Evolutionary conservation across 1,140 invertebrate genomes (phyloP).

Genomic region (Achroia grisella): DNA sequence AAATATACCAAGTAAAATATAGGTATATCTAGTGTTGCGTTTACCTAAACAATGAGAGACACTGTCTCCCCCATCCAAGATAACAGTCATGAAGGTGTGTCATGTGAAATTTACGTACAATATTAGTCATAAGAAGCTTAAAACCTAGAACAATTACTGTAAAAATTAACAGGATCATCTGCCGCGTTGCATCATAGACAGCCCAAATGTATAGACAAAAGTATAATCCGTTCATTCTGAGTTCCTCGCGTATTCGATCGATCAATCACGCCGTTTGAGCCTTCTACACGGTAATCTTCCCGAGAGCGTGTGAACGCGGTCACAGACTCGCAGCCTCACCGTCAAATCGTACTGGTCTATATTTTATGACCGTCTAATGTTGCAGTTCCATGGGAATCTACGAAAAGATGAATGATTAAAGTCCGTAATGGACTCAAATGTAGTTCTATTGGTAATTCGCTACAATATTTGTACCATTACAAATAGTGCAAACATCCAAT

Average conservation of each 20-base stretch:
- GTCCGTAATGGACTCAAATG: constrained; percentile 8
- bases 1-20: no score
- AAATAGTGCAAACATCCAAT: no score
- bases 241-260: constrained; percentile 30
- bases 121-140: no score
- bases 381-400: constrained; percentile 38
- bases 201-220: constrained; percentile 33
- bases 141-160: no score
- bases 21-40: no score
- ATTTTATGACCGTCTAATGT: constrained; percentile 41
- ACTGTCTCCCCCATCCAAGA: no score
- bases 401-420: constrained; percentile 27
- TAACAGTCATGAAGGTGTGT: no score
- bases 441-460: not conserved
- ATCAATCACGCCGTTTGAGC: constrained; percentile 57
- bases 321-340: constrained; percentile 15
- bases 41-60: no score
- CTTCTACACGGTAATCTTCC: constrained; percentile 50
- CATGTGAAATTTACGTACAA: no score
- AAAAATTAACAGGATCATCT: not conserved
- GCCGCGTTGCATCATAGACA: constrained; percentile 10
- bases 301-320: constrained; percentile 61
- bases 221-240: constrained; percentile 38
- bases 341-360: constrained; percentile 29
- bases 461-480: no score